Base-by-base conservation (phyloP, 1,140 invertebrate genomes). In the Drosophila kepulauana region DNA sequence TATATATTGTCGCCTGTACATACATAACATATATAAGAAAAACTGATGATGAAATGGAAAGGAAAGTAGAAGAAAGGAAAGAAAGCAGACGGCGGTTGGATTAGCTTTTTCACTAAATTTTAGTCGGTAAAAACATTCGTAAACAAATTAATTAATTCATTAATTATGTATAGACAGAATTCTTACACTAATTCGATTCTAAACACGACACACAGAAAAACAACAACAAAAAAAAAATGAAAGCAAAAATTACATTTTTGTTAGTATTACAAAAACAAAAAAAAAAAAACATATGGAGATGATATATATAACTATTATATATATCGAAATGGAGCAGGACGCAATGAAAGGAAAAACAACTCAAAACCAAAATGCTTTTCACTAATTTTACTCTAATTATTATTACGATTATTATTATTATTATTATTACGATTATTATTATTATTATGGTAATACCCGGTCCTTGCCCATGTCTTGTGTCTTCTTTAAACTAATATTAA, bases 341-440 rank as follows among this genome's bases (percentile, higher is more conserved):
- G 25, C 38, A 54, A 28, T 1, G 43, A 28, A 62, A 66, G 11
- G 43, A 61, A 57, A 69, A 76, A 64, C 16, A 75, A 76, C 65
- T 68, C 66, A 75, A 75, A 78, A 78, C 71, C 72, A 75, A 78
- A 78, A 75, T 75, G 76, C 72, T 71, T 79, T 70, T 78, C 71
- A 78, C 71, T 78, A 77, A 58, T 73, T 75, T 73, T 59, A 69
- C 49, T 64, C 49, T 33, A 65, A 71, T 62, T 10, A 46, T 63
- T 35, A 49, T 28, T 65, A 43, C 25, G 51, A 28, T 46, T 13
- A 46, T 59, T 48, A 59, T 56, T 46, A 54, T 48, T 57, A 33
- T 57, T 25, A 49, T 35, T 11, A 30, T 30, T n/a, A n/a, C n/a
- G n/a, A 62, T 58, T 58, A 61, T 48, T 49, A 49, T 48, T 66